Percentiles rank a stretch among this genome's conserved stretches.
Evolutionary conservation across 2,888 invertebrate genomes (phyloP).

Genomic region (Phymatocera aterrima): DNA sequence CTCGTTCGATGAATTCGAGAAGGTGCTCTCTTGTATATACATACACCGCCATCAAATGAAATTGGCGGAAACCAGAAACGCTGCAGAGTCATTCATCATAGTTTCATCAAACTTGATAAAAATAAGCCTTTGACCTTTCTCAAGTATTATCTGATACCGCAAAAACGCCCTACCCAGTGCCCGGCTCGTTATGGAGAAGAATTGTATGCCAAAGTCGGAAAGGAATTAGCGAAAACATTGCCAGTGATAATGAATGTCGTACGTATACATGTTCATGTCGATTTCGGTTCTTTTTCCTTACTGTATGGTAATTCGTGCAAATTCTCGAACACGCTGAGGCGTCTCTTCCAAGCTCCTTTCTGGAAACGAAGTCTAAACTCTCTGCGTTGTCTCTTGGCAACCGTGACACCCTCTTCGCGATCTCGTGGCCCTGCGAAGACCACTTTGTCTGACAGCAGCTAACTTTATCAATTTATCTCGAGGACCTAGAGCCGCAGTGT

Average conservation of each 20-base stretch:
- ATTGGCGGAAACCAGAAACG: neutral
- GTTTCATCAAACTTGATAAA: too few relatives aligned
- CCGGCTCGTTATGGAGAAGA: too few relatives aligned
- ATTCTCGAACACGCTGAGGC: neutral
- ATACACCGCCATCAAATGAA: neutral
- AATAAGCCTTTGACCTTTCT: too few relatives aligned
- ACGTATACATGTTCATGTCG: neutral
- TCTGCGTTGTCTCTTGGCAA: constrained; percentile 36
- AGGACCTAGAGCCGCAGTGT: neutral
- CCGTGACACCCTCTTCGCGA: constrained; percentile 20
- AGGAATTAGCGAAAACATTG: neutral
- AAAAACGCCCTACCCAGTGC: too few relatives aligned
- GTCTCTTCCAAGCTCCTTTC: neutral
- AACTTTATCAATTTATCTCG: constrained; percentile 59
- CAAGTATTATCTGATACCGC: too few relatives aligned
- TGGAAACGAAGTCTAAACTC: constrained; percentile 19
- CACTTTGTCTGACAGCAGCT: constrained; percentile 56
- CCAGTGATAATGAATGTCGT: neutral
- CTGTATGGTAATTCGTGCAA: neutral
- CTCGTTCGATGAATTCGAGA: neutral
- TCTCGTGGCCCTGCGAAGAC: constrained; percentile 8
- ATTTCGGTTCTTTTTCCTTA: neutral
- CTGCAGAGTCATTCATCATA: neutral
- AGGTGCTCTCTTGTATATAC: constrained; percentile 12
- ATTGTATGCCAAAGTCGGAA: neutral